Percentiles rank a stretch among this genome's conserved stretches.
These are phyloP conservation scores for Ammodytes dubius DNA, from an alignment of 2,113 vertebrate species.

Conservation along the genomic window DNA sequence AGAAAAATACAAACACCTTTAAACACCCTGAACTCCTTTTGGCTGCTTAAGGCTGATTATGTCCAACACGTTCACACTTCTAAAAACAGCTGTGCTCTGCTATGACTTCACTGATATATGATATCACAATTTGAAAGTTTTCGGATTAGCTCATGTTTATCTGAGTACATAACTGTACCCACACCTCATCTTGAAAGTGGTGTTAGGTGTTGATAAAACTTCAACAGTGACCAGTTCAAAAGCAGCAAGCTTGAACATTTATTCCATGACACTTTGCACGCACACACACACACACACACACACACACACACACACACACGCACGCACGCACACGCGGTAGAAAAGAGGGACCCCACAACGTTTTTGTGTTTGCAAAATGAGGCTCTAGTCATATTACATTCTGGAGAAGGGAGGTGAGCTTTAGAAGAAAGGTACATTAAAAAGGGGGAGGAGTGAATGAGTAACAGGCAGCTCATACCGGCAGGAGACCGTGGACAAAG, in stretches of 20 bases:
- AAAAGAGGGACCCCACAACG: constrained; percentile 19
- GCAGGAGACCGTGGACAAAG: constrained; percentile 57
- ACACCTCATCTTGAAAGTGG: neutral
- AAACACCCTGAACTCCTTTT: neutral
- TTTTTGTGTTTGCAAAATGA: constrained; percentile 12
- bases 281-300: neutral
- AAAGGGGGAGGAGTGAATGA: constrained; percentile 48
- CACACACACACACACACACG: neutral
- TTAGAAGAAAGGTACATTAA: neutral
- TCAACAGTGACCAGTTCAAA: neutral
- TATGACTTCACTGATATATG: neutral
- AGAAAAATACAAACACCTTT: neutral
- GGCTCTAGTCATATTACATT: constrained; percentile 48
- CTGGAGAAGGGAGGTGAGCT: constrained; percentile 46
- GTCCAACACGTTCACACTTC: neutral
- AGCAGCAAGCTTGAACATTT: neutral
- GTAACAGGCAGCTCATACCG: constrained; percentile 57
- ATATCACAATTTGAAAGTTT: neutral
- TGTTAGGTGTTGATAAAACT: neutral
- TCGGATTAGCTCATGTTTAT: neutral
- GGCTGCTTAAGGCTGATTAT: neutral
- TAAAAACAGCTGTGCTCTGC: neutral
- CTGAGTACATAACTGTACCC: neutral
- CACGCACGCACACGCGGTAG: constrained; percentile 2
- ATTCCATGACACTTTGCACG: neutral